These are phyloP conservation scores for Notechis scutatus DNA, from an alignment of 2,113 vertebrate species.

Conservation along the genomic window DNA sequence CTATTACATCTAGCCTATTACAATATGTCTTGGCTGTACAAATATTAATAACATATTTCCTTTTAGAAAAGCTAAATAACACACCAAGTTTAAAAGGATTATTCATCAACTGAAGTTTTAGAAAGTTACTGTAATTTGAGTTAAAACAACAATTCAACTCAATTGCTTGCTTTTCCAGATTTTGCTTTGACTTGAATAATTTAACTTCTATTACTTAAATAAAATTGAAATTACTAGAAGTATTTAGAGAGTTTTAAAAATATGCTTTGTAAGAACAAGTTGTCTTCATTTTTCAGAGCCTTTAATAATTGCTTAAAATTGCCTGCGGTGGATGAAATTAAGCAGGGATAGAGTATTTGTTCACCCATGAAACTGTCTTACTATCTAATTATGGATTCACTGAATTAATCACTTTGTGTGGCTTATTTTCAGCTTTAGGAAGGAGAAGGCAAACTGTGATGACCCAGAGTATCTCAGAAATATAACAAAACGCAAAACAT, in stretches of 20 bases:
- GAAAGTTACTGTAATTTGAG: constrained; percentile 3
- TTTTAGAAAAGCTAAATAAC: neutral
- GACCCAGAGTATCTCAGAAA: too few species aligned
- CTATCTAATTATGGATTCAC: neutral
- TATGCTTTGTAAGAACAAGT: neutral
- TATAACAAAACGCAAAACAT: too few species aligned
- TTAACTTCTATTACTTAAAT: neutral
- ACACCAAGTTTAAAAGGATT: neutral
- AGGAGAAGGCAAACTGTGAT: neutral
- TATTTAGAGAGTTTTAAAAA: neutral
- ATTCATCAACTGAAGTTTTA: neutral
- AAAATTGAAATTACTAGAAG: neutral
- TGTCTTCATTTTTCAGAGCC: neutral
- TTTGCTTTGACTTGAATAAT: neutral
- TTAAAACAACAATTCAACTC: neutral
- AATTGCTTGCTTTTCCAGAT: neutral
- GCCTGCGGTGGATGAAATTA: neutral
- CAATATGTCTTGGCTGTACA: neutral
- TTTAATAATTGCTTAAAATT: neutral
- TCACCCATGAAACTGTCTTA: neutral
- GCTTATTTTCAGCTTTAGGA: neutral
- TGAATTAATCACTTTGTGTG: neutral
- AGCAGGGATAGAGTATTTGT: neutral
- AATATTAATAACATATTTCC: neutral
- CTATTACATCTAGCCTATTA: neutral